A percentile compares a stretch with the other conserved stretches of the same genome.
Evolutionary conservation across 2,888 invertebrate genomes (phyloP).

Genomic region (Sylvicola fuscatus): DNA sequence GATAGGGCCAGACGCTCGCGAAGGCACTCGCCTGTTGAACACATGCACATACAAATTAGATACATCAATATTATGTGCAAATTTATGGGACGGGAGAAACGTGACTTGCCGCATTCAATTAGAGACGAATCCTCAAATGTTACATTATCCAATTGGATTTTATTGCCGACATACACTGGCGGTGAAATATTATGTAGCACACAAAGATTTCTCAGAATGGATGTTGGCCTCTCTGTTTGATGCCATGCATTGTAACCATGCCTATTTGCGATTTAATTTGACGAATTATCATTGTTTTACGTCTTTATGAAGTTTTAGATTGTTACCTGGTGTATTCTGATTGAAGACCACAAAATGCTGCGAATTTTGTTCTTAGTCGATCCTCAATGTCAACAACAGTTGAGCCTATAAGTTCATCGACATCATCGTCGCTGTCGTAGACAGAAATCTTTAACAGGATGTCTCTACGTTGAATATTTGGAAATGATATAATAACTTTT

Average conservation of each 20-base stretch:
- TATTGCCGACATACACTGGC: conserved; percentile 30
- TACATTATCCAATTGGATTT: conserved; percentile 31
- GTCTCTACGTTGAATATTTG: conserved; percentile 26
- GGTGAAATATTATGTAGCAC: conserved; percentile 36
- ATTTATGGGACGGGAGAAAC: background rate
- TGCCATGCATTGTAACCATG: conserved; percentile 59
- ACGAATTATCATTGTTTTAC: conserved; percentile 4
- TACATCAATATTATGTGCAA: background rate
- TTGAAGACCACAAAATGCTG: conserved; percentile 59
- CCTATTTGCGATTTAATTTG: conserved; percentile 15
- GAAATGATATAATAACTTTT: background rate
- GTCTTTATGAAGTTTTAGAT: too few relatives aligned
- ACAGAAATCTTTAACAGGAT: conserved; percentile 50
- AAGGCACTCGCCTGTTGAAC: conserved; percentile 10
- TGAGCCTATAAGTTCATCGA: conserved; percentile 66
- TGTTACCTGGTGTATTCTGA: conserved; percentile 44
- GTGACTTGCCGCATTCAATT: conserved; percentile 9
- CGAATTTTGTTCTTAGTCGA: conserved; percentile 57
- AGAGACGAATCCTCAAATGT: conserved; percentile 17
- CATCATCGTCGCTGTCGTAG: conserved; percentile 49
- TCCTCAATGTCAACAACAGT: conserved; percentile 76
- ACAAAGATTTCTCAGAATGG: conserved; percentile 52
- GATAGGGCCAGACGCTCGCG: conserved; percentile 52
- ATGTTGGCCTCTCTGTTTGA: conserved; percentile 46
- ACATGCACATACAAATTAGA: background rate